Base-by-base conservation (phyloP, 2,797 vertebrate species). In the Myripristis jacobus region DNA sequence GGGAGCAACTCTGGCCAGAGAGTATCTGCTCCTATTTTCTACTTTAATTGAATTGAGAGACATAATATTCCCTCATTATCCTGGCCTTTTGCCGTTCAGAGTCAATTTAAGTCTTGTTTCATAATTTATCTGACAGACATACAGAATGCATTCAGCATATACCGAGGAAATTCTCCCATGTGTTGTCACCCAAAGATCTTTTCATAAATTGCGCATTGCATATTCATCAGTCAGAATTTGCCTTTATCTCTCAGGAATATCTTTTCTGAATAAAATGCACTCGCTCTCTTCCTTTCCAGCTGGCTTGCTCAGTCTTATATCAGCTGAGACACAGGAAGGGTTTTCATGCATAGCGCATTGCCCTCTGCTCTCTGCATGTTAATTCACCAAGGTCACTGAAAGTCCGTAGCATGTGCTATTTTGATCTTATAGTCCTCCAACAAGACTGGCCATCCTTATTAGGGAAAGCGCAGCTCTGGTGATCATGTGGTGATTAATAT, bases 401-500 rank as follows among this genome's bases (percentile, higher is more conserved):
- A 78, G 80, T 81, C 78, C 1, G 58, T 7, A 70, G 73, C 62
- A n/a, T 55, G 63, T 47, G 67, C 66, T 80, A 56, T 85, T 88
- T 85, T 78, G 50, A 89, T 87, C 78, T 58, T 16, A 15, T 41
- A 18, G 61, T 76, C 22, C 67, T 71, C 71, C 60, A 56, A 80
- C 58, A 54, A 63, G 77, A 82, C 66, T 55, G 56, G 34, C 62
- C 68, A 47, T 36, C 52, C 58, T 66, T 87, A 75, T 83, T 81
- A 81, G 64, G 52, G 43, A 62, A 29, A 75, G 76, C 63, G 53
- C 58, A 34, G 66, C 68, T 70, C 70, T 60, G 56, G 47, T 59
- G 82, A 84, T 88, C 81, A 84, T 73, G 57, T 77, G n/a, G 65
- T 64, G 36, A 85, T 92, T 84, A 85, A 91, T 91, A 90, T 90